Percentiles rank a stretch among this genome's conserved stretches.
Evolutionary conservation across 1,140 invertebrate genomes (phyloP).

Genomic region (Condylostylus longicornis): DNA sequence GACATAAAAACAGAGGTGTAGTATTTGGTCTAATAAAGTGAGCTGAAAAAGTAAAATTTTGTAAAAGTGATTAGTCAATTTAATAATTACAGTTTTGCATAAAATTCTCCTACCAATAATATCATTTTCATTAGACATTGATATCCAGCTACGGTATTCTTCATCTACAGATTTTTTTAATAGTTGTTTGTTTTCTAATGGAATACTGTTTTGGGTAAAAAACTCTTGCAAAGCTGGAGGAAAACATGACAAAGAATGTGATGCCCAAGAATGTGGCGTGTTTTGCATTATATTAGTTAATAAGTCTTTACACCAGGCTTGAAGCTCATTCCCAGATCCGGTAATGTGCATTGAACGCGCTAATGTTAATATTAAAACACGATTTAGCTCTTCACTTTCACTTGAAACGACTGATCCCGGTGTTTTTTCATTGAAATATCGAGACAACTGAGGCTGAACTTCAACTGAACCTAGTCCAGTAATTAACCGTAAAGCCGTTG

Average conservation of each 20-base stretch:
- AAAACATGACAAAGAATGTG: slow-evolving; percentile 82
- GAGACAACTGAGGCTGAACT: slow-evolving; percentile 76
- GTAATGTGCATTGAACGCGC: slow-evolving; percentile 88
- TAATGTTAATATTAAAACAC: slow-evolving; percentile 80
- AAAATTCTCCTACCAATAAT: no score
- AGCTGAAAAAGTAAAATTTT: no score
- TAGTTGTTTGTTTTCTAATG: slow-evolving; percentile 77
- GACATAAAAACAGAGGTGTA: slow-evolving; percentile 72
- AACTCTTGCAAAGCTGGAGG: slow-evolving; percentile 79
- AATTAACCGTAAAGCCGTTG: slow-evolving; percentile 78
- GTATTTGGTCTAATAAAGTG: slow-evolving; percentile 85
- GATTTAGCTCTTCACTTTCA: slow-evolving; percentile 89
- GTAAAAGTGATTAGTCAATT: no score
- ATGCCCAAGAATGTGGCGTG: slow-evolving; percentile 88
- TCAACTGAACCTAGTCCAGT: slow-evolving; percentile 82
- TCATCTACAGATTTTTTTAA: slow-evolving; percentile 86
- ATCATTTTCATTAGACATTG: slow-evolving; percentile 92
- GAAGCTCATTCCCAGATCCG: slow-evolving; percentile 45
- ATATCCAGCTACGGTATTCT: slow-evolving; percentile 90
- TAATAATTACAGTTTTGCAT: no score
- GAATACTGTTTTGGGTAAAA: slow-evolving; percentile 56
- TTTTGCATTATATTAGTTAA: slow-evolving; percentile 81
- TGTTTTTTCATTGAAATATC: slow-evolving; percentile 70
- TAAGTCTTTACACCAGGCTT: slow-evolving; percentile 81
- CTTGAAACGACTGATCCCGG: slow-evolving; percentile 58